These are phyloP conservation scores for Gymnothorax javanicus DNA, from an alignment of 2,797 vertebrate species.

Conservation along the genomic window DNA sequence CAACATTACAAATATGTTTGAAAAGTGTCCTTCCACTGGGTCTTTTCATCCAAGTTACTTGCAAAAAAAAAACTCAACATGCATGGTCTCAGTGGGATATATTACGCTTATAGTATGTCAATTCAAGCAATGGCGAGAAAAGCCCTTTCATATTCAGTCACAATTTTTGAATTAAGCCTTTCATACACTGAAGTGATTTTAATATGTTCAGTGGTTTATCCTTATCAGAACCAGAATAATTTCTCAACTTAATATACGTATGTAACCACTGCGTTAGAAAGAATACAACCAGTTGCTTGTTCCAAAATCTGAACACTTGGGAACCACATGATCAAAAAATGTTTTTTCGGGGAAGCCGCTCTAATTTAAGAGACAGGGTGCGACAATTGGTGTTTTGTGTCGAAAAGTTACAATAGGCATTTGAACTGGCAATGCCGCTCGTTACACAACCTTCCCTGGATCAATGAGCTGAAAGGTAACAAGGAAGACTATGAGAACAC, in stretches of 20 bases:
- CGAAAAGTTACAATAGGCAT: neutral
- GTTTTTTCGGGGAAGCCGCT: neutral
- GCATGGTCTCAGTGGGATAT: neutral
- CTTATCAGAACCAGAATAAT: neutral
- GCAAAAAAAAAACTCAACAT: too few species aligned
- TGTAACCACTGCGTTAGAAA: neutral
- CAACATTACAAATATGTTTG: neutral
- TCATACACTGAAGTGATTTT: neutral
- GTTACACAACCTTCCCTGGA: neutral
- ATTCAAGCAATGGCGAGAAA: neutral
- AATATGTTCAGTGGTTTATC: neutral
- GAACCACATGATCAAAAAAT: neutral
- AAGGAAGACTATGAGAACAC: neutral
- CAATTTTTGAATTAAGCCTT: neutral
- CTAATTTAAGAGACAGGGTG: neutral
- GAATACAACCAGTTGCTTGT: neutral
- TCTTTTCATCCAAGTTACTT: neutral
- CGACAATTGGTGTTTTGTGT: neutral
- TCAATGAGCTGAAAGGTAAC: neutral
- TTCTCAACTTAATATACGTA: too few species aligned
- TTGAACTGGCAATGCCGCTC: neutral
- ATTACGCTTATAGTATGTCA: neutral
- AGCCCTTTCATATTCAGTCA: neutral
- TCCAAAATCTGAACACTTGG: neutral
- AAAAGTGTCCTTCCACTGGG: neutral